Evolutionary conservation across 2,797 vertebrate genomes (phyloP), one percentile per base, ranked within the genome.

Genomic region (Triplophysa bombifrons): DNA sequence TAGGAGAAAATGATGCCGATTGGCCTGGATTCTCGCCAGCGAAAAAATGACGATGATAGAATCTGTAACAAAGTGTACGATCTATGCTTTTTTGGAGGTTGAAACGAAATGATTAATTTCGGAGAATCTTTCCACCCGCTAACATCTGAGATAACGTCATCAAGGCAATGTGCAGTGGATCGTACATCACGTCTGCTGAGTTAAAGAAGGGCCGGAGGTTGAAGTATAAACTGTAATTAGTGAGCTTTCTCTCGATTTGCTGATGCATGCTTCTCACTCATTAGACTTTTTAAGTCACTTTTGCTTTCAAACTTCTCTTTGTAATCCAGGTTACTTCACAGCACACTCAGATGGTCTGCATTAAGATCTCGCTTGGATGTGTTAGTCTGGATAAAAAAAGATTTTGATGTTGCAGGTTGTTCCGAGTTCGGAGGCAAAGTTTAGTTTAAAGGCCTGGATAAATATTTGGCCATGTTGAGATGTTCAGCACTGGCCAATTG

Each of bases 241-340:
- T 16, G 9, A 55, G 69, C 76, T 61, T 48, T 48, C 55, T 60
- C 55, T 70, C 8, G 60, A 61, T 78, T 61, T 78, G 76, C 76
- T 79, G 76, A 79, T 64, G 68, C 76, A 64, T 30, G 69, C 60
- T 72, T 65, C 48, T 72, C 77, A 72, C 77, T 79, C 60, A 72
- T 79, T 79, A 79, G 48, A 1, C 61, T 48, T 72, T 22, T 22
- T 22, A 22, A 22, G 22, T 22, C 22, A 22, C 22, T 22, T 22
- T 22, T 22, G 22, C 22, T 22, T 22, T 22, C 22, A 22, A 22
- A 22, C 22, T 22, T 22, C 22, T 22, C 53, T 69, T 60, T 68
- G 38, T 66, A 65, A 66, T 76, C n/a, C 64, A 61, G 81, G 50
- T 78, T 83, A 80, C 83, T 75, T 17, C 48, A 68, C 66, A 41